A percentile compares a stretch with the other conserved stretches of the same genome.
These are phyloP conservation scores for Numenius arquata DNA, from an alignment of 2,113 vertebrate species.

Conservation along the genomic window DNA sequence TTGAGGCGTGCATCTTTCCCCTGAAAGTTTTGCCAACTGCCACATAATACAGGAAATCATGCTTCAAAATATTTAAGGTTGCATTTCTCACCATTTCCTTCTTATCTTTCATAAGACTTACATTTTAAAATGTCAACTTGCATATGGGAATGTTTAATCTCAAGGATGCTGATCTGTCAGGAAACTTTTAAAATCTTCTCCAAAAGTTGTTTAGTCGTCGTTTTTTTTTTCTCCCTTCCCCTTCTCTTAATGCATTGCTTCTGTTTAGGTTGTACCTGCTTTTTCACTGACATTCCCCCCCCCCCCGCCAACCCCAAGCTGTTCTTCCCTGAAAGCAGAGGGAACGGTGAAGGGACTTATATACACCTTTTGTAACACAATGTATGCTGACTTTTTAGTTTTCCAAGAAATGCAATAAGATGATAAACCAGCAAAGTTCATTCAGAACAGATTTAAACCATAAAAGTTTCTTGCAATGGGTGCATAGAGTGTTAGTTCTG, in stretches of 20 bases:
- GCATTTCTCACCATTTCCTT: constrained; percentile 75
- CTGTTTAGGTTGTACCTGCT: background rate
- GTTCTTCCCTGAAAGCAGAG: background rate
- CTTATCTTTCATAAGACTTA: constrained; percentile 73
- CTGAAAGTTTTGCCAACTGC: constrained; percentile 62
- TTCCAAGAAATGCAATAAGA: background rate
- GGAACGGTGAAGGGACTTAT: background rate
- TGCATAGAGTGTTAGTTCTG: background rate
- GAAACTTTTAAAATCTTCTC: constrained; percentile 59
- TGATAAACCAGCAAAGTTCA: background rate
- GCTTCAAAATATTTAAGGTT: constrained; percentile 80
- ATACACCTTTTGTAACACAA: background rate
- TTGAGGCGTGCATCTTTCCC: constrained; percentile 32
- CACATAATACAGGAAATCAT: constrained; percentile 67
- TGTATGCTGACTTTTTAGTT: background rate
- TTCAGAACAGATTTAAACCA: background rate
- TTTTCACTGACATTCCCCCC: background rate
- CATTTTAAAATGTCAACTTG: constrained; percentile 70
- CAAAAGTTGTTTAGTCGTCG: background rate
- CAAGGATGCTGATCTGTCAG: constrained; percentile 54
- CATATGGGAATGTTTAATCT: constrained; percentile 74
- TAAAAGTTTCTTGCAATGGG: background rate
- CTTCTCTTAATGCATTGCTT: background rate
- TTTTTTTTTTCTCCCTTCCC: background rate
- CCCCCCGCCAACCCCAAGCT: background rate